Evolutionary conservation across 2,797 vertebrate genomes (phyloP).

Genomic region (Anabacerthia variegaticeps): DNA sequence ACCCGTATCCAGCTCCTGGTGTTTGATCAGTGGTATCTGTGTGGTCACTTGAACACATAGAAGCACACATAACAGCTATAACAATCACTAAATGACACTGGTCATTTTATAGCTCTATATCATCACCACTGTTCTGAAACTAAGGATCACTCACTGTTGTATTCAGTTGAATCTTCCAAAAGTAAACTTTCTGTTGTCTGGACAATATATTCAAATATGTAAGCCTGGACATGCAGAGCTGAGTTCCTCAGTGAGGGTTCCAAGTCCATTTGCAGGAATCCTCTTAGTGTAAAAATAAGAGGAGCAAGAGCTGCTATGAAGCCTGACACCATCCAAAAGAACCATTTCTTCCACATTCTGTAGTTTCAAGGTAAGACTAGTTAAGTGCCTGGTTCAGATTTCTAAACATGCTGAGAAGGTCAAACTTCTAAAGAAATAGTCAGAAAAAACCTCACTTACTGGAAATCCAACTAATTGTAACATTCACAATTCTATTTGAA

Average conservation of each 20-base stretch:
- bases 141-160: not conserved
- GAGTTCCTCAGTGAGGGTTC: not conserved
- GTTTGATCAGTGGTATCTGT: accelerated
- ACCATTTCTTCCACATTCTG: not conserved
- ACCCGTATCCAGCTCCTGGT: not conserved
- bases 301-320: not conserved
- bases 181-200: not conserved
- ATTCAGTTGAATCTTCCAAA: not conserved
- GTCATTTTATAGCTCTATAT: accelerated
- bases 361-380: not conserved
- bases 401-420: not conserved
- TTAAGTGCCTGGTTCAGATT: not conserved
- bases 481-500: not conserved
- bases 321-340: not conserved
- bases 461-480: not conserved
- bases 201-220: not conserved
- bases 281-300: not conserved
- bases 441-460: not conserved
- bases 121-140: not conserved
- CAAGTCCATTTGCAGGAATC: not conserved
- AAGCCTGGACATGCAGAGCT: not conserved
- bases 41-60: not conserved
- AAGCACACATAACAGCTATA: not conserved
- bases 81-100: no score
- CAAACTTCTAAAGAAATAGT: not conserved